These are phyloP conservation scores for Argya squamiceps DNA, from an alignment of 2,797 vertebrate genomes.

Conservation along the genomic window DNA sequence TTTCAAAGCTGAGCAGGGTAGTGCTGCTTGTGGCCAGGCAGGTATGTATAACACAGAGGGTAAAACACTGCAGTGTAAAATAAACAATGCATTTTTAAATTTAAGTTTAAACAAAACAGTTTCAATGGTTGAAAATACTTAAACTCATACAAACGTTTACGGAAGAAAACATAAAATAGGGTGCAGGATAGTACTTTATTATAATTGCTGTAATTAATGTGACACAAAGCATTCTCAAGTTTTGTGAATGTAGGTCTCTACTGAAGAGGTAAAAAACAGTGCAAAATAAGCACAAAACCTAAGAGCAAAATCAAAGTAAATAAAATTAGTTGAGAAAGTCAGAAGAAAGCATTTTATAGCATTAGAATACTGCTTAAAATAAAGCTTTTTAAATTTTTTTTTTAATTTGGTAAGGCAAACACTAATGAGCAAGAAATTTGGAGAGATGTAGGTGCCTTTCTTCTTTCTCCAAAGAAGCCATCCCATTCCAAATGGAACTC, in stretches of 20 bases:
- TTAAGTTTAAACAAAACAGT: background rate
- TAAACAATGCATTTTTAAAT: background rate
- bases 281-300: background rate
- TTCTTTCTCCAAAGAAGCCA: background rate
- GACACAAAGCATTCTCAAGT: background rate
- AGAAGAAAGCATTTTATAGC: background rate
- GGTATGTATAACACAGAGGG: background rate
- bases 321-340: background rate
- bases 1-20: background rate
- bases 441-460: background rate
- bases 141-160: background rate
- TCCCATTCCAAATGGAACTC: background rate
- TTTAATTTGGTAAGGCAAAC: background rate
- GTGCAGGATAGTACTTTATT: background rate
- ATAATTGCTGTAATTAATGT: background rate
- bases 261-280: background rate
- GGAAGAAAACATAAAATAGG: background rate
- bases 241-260: background rate
- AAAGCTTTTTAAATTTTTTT: background rate
- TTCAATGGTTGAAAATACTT: background rate
- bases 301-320: background rate
- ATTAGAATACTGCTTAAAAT: background rate
- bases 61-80: background rate
- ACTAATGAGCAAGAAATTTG: background rate
- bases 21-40: background rate